These are phyloP conservation scores for Drosophila greeni DNA, from an alignment of 2,888 invertebrate genomes.

Conservation along the genomic window DNA sequence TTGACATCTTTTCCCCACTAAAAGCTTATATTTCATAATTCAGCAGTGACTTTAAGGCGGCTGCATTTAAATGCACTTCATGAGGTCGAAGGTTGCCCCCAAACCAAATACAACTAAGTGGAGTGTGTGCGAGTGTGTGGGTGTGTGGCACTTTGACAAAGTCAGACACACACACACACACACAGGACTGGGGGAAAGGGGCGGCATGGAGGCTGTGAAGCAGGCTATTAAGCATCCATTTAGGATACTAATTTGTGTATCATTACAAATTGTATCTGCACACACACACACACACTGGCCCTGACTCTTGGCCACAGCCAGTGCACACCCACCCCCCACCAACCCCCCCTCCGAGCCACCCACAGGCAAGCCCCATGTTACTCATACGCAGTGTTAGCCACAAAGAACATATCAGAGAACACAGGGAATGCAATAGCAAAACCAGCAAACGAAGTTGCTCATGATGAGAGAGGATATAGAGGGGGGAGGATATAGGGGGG, in stretches of 20 bases:
- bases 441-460: conserved; percentile 40
- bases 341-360: background rate
- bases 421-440: conserved; percentile 56
- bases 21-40: conserved; percentile 2
- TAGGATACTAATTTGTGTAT: conserved; percentile 75
- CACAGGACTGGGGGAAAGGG: conserved; percentile 12
- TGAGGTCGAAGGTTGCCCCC: conserved; percentile 12
- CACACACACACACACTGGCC: conserved; percentile 26
- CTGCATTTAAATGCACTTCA: conserved; percentile 14
- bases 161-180: conserved; percentile 18
- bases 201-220: conserved; percentile 40
- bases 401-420: conserved; percentile 47
- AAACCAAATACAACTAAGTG: conserved; percentile 21
- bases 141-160: conserved; percentile 16
- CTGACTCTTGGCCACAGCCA: conserved; percentile 24
- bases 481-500: too few relatives aligned
- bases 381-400: conserved; percentile 59
- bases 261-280: conserved; percentile 71
- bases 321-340: conserved; percentile 8
- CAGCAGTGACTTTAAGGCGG: conserved; percentile 9
- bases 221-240: conserved; percentile 72
- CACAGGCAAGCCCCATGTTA: conserved; percentile 31
- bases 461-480: too few relatives aligned
- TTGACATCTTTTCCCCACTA: background rate
- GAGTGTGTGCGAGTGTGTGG: conserved; percentile 4